phyloP scores from a whole-genome alignment of 2,888 invertebrate genomes.

The Serripes groenlandicus region DNA sequence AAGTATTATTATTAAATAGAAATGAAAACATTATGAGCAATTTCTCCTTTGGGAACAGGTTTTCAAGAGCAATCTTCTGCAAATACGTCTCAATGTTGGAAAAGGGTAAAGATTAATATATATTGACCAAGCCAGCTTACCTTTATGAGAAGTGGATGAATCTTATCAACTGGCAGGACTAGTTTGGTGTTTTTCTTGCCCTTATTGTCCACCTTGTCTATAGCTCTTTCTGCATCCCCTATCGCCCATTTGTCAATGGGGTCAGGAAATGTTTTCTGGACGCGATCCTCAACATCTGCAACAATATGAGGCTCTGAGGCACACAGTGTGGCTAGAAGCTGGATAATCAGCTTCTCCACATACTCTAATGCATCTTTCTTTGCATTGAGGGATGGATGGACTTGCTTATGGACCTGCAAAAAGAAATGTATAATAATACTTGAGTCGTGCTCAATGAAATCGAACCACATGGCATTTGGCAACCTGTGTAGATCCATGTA shows the following conservation, averaged over 20 bases:
- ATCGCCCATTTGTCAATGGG: constrained; percentile 98
- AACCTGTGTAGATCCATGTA: no score
- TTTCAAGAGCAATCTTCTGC: no score
- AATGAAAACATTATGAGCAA: no score
- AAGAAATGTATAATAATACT: no score
- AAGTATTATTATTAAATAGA: no score
- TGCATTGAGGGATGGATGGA: constrained; percentile 86
- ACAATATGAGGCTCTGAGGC: constrained; percentile 87
- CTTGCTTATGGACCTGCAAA: constrained; percentile 92
- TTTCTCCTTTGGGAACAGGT: no score
- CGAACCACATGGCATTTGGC: no score
- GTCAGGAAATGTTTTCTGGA: constrained; percentile 96
- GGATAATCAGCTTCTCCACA: constrained; percentile 96
- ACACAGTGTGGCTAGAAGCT: constrained; percentile 94
- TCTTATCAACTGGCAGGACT: constrained; percentile 94
- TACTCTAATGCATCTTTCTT: constrained; percentile 96
- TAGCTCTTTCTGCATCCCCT: constrained; percentile 94
- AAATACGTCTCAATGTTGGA: not conserved
- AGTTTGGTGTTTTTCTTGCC: constrained; percentile 92
- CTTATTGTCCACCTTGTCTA: constrained; percentile 88
- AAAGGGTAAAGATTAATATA: not conserved
- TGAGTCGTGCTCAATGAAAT: no score
- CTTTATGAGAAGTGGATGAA: constrained; percentile 95
- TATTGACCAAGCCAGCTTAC: constrained; percentile 52
- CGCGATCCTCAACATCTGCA: constrained; percentile 95